phyloP scores from a whole-genome alignment of 2,113 vertebrate species.

The Pyrgilauda ruficollis region DNA sequence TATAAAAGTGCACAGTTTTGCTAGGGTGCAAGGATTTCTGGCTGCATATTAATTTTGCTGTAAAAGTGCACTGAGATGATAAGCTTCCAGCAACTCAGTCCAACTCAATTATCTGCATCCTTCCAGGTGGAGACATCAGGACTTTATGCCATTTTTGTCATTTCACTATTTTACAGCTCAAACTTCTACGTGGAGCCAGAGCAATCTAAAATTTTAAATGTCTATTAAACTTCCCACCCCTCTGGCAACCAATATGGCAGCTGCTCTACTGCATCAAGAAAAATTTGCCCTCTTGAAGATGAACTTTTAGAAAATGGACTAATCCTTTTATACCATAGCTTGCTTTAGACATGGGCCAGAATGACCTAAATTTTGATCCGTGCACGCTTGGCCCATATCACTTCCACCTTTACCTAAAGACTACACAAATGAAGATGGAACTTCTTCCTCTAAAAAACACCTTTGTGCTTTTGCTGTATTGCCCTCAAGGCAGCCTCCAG shows the following conservation, averaged over 20 bases:
- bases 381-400: accelerated
- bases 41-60: conserved; percentile 15
- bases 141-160: not conserved
- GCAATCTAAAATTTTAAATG: not conserved
- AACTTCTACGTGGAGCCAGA: not conserved
- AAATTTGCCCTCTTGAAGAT: not conserved
- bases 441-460: not conserved
- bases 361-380: not conserved
- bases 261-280: not conserved
- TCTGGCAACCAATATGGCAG: not conserved
- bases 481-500: not conserved
- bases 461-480: not conserved
- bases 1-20: not conserved
- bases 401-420: not conserved
- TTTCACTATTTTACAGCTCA: not conserved
- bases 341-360: not conserved
- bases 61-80: not conserved
- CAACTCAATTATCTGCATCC: conserved; percentile 18
- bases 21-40: not conserved
- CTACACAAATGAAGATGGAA: not conserved
- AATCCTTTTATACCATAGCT: not conserved
- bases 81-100: conserved; percentile 13
- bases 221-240: not conserved
- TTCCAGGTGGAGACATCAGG: conserved; percentile 16
- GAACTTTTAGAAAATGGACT: not conserved